Percentiles rank a stretch among this genome's conserved stretches.
These are phyloP conservation scores for Xenopus borealis DNA, from an alignment of 2,113 vertebrate genomes.

Conservation along the genomic window DNA sequence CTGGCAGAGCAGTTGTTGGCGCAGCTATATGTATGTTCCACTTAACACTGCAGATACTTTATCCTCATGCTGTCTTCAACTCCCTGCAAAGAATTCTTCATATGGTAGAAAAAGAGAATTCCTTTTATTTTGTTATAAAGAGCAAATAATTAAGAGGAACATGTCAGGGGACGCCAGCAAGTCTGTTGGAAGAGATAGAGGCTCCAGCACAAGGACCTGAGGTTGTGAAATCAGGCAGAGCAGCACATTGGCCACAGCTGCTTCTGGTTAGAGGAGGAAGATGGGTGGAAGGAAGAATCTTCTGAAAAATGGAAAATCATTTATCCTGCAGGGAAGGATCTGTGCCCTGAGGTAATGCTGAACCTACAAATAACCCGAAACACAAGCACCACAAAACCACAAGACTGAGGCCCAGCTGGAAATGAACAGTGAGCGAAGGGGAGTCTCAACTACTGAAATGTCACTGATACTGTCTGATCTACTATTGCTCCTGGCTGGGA, in stretches of 20 bases:
- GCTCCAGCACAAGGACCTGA: neutral
- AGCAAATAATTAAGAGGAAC: neutral
- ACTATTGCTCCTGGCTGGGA: too few relatives aligned
- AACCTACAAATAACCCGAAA: conserved; percentile 37
- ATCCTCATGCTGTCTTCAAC: neutral
- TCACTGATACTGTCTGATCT: too few relatives aligned
- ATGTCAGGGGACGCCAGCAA: conserved; percentile 26
- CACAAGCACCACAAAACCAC: conserved; percentile 35
- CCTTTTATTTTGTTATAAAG: neutral
- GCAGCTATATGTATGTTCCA: too few relatives aligned
- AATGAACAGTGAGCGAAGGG: conserved; percentile 20
- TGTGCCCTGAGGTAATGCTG: conserved; percentile 31
- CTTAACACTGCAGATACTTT: too few relatives aligned
- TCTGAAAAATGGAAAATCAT: conserved; percentile 25
- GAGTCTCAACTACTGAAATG: neutral
- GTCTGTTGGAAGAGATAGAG: conserved; percentile 28
- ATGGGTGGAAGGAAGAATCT: conserved; percentile 38
- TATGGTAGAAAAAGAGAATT: neutral
- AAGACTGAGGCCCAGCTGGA: conserved; percentile 28
- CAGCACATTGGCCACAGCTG: conserved; percentile 24
- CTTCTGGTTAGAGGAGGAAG: conserved; percentile 29
- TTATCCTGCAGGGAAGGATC: conserved; percentile 28
- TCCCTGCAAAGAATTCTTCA: neutral
- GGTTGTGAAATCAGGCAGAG: conserved; percentile 7
- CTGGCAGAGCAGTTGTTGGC: too few relatives aligned